Base-by-base conservation (phyloP, 2,113 vertebrate genomes). In the Pelodiscus sinensis region DNA sequence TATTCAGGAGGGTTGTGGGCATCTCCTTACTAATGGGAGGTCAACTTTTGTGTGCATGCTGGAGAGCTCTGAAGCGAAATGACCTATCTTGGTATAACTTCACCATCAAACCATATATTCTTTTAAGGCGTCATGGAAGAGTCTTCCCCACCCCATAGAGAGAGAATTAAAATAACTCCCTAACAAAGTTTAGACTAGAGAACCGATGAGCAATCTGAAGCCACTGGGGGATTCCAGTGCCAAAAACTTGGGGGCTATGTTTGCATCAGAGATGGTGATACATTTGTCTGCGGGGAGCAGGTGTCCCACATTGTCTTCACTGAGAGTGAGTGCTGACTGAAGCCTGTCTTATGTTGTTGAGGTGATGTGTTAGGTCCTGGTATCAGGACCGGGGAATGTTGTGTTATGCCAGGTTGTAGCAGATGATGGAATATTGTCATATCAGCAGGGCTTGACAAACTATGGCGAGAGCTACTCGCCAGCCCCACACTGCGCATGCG, bases 261-360 rank as follows among this genome's bases (percentile, higher is more conserved):
- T 92, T 79, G 92, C 85, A 87, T 96, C 56, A 89, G 89, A 94
- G 86, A 92, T 54, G 89, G 80, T 0, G 1, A 80, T 44, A 93
- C 65, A 82, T 1, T 2, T 57, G 78, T 88, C 52, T 94, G 58
- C 55, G 71, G n/a, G 86, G 62, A 71, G 82, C 19, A 54, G 35
- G 25, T 95, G 90, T 90, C 88, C 86, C 93, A 88, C 85, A 89
- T 81, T 90, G 83, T 93, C 92, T 94, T 93, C 79, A 92, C 81
- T 81, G 93, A 94, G 87, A 96, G 89, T n/a, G 94, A 93, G 89
- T 92, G 73, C 85, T 90, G 90, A 96, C 80, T 93, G 90, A 86
- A 96, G 93, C 58, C 94, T 91, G 92, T 90, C 88, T 95, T 58
- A 87, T 85, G 18, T 82, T 91, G 84, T 78, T 4, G 60, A 90